Conservation (phyloP, 2,888 invertebrate species). For the Agriopis aurantiaria region DNA sequence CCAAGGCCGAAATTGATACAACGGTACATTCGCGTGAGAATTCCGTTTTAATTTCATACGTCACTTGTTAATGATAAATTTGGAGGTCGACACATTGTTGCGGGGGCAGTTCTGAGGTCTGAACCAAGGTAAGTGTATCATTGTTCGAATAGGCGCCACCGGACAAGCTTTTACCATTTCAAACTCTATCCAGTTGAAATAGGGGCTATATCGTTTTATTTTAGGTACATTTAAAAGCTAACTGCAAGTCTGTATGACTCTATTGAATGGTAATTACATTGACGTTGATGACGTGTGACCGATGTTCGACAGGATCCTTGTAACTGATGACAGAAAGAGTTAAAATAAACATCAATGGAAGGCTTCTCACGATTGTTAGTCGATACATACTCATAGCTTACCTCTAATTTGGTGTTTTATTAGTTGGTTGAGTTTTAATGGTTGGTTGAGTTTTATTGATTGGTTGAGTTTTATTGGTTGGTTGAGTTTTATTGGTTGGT, state of each 20-base stretch:
- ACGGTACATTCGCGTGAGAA: constrained; percentile 38
- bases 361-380: constrained; percentile 47
- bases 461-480: too few species aligned
- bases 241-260: constrained; percentile 39
- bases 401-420: neutral
- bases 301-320: constrained; percentile 62
- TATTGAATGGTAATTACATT: constrained; percentile 69
- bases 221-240: constrained; percentile 12
- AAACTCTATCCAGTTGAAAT: constrained; percentile 16
- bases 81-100: constrained; percentile 75
- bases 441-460: too few species aligned
- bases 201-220: constrained; percentile 16
- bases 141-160: constrained; percentile 54
- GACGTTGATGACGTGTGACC: constrained; percentile 68
- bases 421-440: neutral
- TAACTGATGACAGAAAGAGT: constrained; percentile 55
- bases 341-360: constrained; percentile 50
- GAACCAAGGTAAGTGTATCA: constrained; percentile 64
- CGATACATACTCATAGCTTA: too few species aligned
- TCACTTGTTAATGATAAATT: constrained; percentile 36
- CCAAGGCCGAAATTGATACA: constrained; percentile 33
- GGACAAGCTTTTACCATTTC: constrained; percentile 16
- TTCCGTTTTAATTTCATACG: constrained; percentile 35
- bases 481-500: too few species aligned
- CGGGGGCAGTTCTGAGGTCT: constrained; percentile 66